Base-by-base conservation (phyloP, 2,797 vertebrate genomes). In the Alosa sapidissima region DNA sequence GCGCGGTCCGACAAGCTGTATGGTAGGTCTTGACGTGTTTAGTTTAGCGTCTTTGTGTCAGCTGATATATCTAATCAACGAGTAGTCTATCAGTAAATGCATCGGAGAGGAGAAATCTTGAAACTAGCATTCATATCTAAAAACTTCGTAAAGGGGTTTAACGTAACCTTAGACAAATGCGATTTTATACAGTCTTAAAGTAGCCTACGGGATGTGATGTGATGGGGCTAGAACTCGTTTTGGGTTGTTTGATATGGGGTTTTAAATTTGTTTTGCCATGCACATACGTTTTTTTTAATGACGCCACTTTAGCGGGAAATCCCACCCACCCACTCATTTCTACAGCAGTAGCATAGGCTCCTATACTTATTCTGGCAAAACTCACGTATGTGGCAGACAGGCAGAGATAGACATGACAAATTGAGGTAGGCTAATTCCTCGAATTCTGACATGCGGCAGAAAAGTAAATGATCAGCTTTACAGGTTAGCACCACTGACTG, bases 231-330 rank as follows among this genome's bases (percentile, higher is more conserved):
- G n/a, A 62, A 24, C 21, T 62, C 58, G 52, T 55, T 2, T 2
- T 9, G n/a, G 21, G 3, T 6, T 62, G 58, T 24, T 62, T 24
- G 58, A 1, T 62, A 7, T 41, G 41, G 4, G 41, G 41, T 41
- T 4, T 41, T 0, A 41, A 2, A 41, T 41, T 41, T 41, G 4
- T 41, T 41, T 41, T 41, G 41, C 1, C 41, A 41, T 41, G 41
- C 41, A 41, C 41, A 41, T 41, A 41, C 41, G 4, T 41, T 41
- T 41, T 41, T 2, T 41, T 41, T 41, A 41, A 41, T 41, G 19
- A 78, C 72, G 72, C 16, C 72, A 45, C 72, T 78, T 78, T 47
- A 47, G 45, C 36, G 36, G 72, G 41, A 78, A 78, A 78, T 78
- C 72, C 72, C 72, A 47, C 72, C 72, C 72, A 78, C 68, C 3